Evolutionary conservation across 2,888 invertebrate genomes (phyloP).

Genomic region (Hirtodrosophila histrioides): DNA sequence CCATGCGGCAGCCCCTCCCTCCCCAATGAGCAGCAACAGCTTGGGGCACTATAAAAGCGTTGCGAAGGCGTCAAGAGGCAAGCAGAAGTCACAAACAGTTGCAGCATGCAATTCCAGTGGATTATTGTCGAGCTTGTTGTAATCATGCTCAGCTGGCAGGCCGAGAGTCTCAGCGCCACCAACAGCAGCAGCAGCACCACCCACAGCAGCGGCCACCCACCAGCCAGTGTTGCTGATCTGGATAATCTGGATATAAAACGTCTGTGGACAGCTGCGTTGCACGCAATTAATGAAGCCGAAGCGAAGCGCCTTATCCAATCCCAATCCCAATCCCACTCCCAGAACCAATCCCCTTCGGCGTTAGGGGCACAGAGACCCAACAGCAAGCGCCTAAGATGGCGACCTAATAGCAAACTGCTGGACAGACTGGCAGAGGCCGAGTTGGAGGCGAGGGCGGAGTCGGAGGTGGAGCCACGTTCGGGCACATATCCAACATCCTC

Average conservation of each 20-base stretch:
- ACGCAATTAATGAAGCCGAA: conserved; percentile 55
- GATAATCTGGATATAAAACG: conserved; percentile 20
- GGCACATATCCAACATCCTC: not conserved
- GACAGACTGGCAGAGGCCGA: conserved; percentile 3
- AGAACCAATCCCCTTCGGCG: not conserved
- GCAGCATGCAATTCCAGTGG: conserved; percentile 47
- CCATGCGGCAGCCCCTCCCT: not conserved
- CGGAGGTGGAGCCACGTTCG: conserved; percentile 7
- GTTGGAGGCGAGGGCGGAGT: not conserved
- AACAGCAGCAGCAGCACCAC: conserved; percentile 3
- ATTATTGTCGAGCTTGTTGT: conserved; percentile 26
- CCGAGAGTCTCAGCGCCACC: conserved; percentile 6
- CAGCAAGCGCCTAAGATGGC: conserved; percentile 59
- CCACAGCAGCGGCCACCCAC: not conserved
- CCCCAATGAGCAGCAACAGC: conserved; percentile 2
- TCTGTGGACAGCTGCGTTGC: conserved; percentile 38
- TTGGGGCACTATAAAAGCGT: conserved; percentile 47
- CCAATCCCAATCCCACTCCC: not conserved
- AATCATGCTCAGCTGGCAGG: conserved; percentile 5
- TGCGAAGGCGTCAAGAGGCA: conserved; percentile 28
- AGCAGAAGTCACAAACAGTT: conserved; percentile 39
- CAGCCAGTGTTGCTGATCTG: not conserved
- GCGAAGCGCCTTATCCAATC: conserved; percentile 23
- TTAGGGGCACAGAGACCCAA: conserved; percentile 34
- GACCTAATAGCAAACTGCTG: conserved; percentile 35